A percentile compares a stretch with the other conserved stretches of the same genome.
Conservation (phyloP, 2,888 invertebrate species). For the Conops quadrifasciatus region DNA sequence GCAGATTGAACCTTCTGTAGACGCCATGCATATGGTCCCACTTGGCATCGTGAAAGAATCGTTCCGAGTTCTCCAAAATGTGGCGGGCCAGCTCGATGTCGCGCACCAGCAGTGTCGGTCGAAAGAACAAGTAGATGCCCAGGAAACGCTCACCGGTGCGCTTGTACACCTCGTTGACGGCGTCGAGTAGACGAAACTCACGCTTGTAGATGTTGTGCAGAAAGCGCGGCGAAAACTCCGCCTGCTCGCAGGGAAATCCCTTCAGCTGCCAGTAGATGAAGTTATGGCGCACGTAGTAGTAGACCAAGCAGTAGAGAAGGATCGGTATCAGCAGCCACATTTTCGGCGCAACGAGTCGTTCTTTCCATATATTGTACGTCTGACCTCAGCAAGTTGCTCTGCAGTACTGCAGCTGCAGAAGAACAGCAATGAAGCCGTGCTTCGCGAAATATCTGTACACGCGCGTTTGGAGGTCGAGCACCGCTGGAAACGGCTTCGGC, state of each 20-base stretch:
- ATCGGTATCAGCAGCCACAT: slow-evolving; percentile 60
- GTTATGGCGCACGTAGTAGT: slow-evolving; percentile 54
- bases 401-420: slow-evolving; percentile 19
- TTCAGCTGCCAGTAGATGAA: slow-evolving; percentile 59
- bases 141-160: slow-evolving; percentile 58
- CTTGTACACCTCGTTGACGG: slow-evolving; percentile 53
- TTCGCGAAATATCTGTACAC: background rate
- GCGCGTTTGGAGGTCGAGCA: background rate
- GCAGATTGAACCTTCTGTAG: slow-evolving; percentile 70
- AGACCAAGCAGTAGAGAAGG: slow-evolving; percentile 49
- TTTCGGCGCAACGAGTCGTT: slow-evolving; percentile 11
- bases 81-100: slow-evolving; percentile 72
- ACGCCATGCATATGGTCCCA: slow-evolving; percentile 68
- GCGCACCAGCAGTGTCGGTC: slow-evolving; percentile 71
- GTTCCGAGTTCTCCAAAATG: slow-evolving; percentile 71
- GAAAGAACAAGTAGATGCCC: slow-evolving; percentile 73
- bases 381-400: slow-evolving; percentile 10
- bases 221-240: slow-evolving; percentile 49
- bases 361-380: background rate
- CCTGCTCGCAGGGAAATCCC: slow-evolving; percentile 55
- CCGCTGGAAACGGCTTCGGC: background rate
- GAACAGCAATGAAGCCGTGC: background rate
- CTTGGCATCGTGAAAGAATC: slow-evolving; percentile 71
- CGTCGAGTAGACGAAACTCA: slow-evolving; percentile 56
- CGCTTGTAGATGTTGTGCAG: slow-evolving; percentile 51